Evolutionary conservation across 2,797 vertebrate species (phyloP).

Genomic region (Ctenochaetus hawaiiensis): DNA sequence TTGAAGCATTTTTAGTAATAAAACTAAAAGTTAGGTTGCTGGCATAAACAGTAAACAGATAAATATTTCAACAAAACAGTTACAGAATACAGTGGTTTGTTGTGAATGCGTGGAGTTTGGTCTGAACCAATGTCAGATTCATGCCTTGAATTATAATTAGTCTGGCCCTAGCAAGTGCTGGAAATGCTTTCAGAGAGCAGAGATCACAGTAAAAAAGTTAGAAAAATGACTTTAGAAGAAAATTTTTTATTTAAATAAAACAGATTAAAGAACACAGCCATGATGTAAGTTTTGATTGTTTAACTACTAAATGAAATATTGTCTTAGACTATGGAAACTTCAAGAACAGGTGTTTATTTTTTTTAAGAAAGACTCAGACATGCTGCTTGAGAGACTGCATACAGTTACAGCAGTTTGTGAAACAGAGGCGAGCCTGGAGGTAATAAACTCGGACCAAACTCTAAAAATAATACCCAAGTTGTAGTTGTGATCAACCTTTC

Average conservation of each 20-base stretch:
- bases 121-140: background rate
- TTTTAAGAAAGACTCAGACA: background rate
- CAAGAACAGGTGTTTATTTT: background rate
- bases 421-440: background rate
- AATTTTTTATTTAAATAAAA: background rate
- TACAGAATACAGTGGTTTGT: background rate
- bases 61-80: background rate
- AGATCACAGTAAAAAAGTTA: background rate
- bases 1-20: background rate
- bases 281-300: background rate
- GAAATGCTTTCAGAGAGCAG: background rate
- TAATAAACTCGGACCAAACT: background rate
- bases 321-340: background rate
- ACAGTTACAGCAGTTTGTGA: background rate
- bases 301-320: too few relatives aligned
- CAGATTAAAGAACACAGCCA: background rate
- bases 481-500: background rate
- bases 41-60: background rate
- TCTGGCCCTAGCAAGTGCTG: too few relatives aligned
- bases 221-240: background rate
- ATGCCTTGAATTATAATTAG: background rate
- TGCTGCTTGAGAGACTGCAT: background rate
- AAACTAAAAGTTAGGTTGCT: background rate
- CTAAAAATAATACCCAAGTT: background rate
- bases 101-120: background rate